Percentiles rank a stretch among this genome's conserved stretches.
phyloP scores from a whole-genome alignment of 2,113 vertebrate genomes.

The Plecotus auritus region DNA sequence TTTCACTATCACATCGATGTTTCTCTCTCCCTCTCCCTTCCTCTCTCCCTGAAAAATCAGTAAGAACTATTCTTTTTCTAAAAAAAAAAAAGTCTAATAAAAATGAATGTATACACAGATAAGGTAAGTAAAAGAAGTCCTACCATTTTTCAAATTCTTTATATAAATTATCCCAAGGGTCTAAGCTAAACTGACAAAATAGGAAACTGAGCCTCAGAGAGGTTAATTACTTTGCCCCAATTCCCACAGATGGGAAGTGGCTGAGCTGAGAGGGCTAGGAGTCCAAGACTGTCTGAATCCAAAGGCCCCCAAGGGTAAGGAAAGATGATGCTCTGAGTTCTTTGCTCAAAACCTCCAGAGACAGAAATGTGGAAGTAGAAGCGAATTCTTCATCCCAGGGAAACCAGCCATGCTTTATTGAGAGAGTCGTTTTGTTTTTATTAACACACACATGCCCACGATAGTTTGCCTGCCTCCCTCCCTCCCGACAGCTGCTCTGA shows the following conservation, averaged over 20 bases:
- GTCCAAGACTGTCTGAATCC: neutral
- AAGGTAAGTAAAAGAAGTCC: neutral
- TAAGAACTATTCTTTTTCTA: no score
- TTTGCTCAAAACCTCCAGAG: slow-evolving; percentile 10
- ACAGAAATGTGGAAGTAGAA: neutral
- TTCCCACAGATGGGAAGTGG: neutral
- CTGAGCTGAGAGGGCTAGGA: neutral
- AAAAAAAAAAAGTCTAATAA: neutral
- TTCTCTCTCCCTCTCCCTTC: no score
- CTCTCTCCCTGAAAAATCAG: no score
- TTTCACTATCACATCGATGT: no score
- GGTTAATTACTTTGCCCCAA: neutral
- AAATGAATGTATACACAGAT: neutral
- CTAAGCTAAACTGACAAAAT: neutral
- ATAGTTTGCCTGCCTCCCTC: slow-evolving; percentile 23
- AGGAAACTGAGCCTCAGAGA: neutral
- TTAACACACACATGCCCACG: slow-evolving; percentile 32
- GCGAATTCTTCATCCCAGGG: neutral
- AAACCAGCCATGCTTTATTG: slow-evolving; percentile 42
- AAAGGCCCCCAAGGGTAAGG: neutral
- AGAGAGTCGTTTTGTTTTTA: slow-evolving; percentile 58
- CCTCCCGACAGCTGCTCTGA: slow-evolving; percentile 61
- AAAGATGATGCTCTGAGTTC: neutral
- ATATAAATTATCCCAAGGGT: neutral
- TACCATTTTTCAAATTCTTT: neutral